Percentiles rank a stretch among this genome's conserved stretches.
phyloP scores from a whole-genome alignment of 2,113 vertebrate species.

The Propithecus coquereli region DNA sequence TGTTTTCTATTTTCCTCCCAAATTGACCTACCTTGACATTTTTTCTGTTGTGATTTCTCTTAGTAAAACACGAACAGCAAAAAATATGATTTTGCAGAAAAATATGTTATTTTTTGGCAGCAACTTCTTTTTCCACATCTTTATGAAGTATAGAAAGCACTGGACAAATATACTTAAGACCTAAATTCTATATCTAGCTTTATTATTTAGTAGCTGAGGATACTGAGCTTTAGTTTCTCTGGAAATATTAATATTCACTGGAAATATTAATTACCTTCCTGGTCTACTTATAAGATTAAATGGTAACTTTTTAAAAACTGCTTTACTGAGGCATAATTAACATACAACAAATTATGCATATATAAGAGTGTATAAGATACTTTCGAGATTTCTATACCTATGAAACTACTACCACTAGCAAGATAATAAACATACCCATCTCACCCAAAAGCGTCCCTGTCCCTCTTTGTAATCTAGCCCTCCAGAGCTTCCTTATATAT shows the following conservation, averaged over 20 bases:
- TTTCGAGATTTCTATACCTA: background rate
- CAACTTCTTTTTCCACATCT: background rate
- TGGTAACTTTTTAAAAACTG: background rate
- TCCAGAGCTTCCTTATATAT: background rate
- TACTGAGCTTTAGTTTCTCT: background rate
- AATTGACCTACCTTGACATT: background rate
- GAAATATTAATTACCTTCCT: background rate
- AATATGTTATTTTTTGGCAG: background rate
- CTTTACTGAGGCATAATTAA: background rate
- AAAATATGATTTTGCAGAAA: background rate
- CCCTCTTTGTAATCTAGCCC: background rate
- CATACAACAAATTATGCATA: background rate
- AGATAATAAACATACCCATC: background rate
- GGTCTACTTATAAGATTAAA: background rate
- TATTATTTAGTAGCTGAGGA: background rate
- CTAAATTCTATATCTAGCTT: background rate
- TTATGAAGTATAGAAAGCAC: background rate
- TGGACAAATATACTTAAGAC: background rate
- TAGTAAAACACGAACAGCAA: background rate
- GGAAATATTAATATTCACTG: background rate
- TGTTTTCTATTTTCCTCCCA: background rate
- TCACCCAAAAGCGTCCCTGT: background rate
- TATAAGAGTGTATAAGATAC: background rate
- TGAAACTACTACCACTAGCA: background rate
- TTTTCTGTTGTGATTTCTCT: background rate